These are phyloP conservation scores for Fistularia commersonii DNA, from an alignment of 2,797 vertebrate species.

Conservation along the genomic window DNA sequence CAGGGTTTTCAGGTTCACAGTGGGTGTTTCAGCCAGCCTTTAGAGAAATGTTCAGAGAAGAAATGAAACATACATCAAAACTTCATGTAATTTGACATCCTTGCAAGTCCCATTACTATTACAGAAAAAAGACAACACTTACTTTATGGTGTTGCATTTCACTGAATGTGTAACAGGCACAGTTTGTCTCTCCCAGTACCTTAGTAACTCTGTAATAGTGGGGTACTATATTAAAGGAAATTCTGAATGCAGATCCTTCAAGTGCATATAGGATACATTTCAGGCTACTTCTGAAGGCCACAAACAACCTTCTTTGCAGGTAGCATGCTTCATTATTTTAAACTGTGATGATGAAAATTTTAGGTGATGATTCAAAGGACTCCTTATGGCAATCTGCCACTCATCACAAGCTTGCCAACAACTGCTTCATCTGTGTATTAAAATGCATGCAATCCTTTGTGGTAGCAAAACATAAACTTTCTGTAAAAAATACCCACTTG, in stretches of 20 bases:
- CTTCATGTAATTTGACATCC: no score
- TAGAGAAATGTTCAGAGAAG: no score
- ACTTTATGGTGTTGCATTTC: no score
- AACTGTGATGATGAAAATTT: background rate
- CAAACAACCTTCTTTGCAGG: conserved; percentile 9
- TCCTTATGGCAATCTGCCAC: background rate
- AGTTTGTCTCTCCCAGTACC: no score
- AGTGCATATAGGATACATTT: conserved; percentile 8
- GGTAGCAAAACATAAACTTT: background rate
- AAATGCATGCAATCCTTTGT: conserved; percentile 3
- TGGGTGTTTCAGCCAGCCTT: no score
- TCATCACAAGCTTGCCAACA: conserved; percentile 4
- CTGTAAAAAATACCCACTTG: background rate
- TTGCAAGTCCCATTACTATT: no score
- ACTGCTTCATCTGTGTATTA: conserved; percentile 1
- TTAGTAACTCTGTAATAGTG: background rate
- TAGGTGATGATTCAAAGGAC: conserved; percentile 7
- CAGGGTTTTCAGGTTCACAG: no score
- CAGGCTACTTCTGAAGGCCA: background rate
- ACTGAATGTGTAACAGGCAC: no score
- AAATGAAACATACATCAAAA: no score
- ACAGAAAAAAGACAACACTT: no score
- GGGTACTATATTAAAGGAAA: background rate
- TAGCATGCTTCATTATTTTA: no score
- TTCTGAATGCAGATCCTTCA: conserved; percentile 10